Base-by-base conservation (phyloP, 1,140 invertebrate species). In the Cotesia glomerata region DNA sequence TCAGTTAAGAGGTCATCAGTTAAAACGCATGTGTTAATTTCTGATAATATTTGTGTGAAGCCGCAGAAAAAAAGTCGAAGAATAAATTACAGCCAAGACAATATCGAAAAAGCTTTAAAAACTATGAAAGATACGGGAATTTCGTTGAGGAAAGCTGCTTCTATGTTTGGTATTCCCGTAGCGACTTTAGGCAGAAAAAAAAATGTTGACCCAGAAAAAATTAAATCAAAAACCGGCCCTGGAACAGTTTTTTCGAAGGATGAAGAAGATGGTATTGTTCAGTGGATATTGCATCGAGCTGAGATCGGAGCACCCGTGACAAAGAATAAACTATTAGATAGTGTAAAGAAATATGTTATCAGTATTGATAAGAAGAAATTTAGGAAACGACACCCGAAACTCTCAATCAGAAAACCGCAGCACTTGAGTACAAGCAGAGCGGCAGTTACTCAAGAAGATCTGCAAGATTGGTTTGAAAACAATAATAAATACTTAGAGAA, bases 291-390 rank as follows among this genome's bases (percentile, higher is more conserved):
- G 61, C 61, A 72, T 13, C 78, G 81, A 72, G 75, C 82, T 9
- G 52, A 78, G 14, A 79, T 75, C 36, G 76, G 74, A 76, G 73
- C 78, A 2, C 62, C 36, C 18, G 62, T 64, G 18, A 64, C 62
- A 0, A 64, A 64, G n/a, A 16, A 0, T n/a, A 32, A 77, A 58
- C 65, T 85, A 49, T n/a, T 78, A 5, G 76, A 78, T 69, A 81
- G 77, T 75, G 80, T 83, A n/a, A 72, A 81, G 74, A 75, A 77
- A 67, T 76, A 80, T 18, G 73, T 84, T 36, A 68, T 79, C 81
- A 16, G 72, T 58, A 49, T 34, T 51, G 59, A 80, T 66, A 63
- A 75, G 51, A 13, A 62, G 11, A 13, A 8, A 34, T 62, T 62
- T 62, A 13, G 32, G 5, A 14, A 26, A 18, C 59, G 59, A 9